Evolutionary conservation across 2,113 vertebrate species (phyloP), one percentile per base, ranked within the genome.

Genomic region (Paradoxurus hermaphroditus): DNA sequence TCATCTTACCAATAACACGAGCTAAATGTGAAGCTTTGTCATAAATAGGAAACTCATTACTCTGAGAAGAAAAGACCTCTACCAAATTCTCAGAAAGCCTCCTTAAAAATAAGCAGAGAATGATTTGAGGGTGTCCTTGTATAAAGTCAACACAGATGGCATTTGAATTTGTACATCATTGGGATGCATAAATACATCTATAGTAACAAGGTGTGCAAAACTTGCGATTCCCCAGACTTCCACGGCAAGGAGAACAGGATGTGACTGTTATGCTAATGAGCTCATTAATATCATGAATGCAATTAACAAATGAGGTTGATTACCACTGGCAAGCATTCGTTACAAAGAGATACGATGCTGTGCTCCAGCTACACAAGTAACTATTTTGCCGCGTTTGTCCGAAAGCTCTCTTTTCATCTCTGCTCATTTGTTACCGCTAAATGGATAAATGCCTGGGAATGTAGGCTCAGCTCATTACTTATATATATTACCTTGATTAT

Each of bases 281-380:
- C 97, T 99, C 98, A 98, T 99, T 99, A 99, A 99, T 98, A 98
- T 87, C 98, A 98, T 97, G 97, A 99, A 98, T 99, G 98, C 98
- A 97, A 99, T 99, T 99, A 99, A 96, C 97, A 98, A 98, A 98
- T 95, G 97, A 98, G 97, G 98, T 97, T 98, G 95, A 98, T 98
- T 98, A 99, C 98, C 98, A 98, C 97, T 97, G 95, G 96, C 88
- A 98, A 98, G 97, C 87, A 97, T 98, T 99, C 98, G 98, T 98
- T 98, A 98, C 98, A 97, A 96, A 96, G 81, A 95, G 86, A 96
- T 94, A 97, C 97, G 98, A 93, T 98, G 51, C 88, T 97, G 41
- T 77, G 97, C 97, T 97, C 98, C 94, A 88, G 81, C 93, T 90
- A 51, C 97, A 95, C 98, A 97, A 92, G 97, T 94, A 98, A 98